Evolutionary conservation across 2,888 invertebrate species (phyloP), one percentile per base, ranked within the genome.

Genomic region (Drosophila aldrichi): DNA sequence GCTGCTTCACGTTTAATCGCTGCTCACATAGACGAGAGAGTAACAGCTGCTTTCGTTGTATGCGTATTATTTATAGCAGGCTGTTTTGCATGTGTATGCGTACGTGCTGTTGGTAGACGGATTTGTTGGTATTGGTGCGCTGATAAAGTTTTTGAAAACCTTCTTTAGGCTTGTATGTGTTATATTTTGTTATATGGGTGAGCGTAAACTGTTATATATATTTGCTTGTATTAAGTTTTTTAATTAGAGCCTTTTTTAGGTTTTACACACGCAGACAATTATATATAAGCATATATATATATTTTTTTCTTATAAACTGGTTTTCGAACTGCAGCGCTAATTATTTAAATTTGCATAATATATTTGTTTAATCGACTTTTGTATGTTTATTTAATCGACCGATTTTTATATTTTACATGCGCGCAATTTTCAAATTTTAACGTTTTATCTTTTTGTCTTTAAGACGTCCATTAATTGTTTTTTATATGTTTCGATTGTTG

Each of bases 91-190:
- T 14, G 49, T 40, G 12, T 49, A 2, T 38, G 48, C 18, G 48
- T 49, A 40, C 48, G 44, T 57, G 38, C 66, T 66, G 34, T 68
- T 70, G 32, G 61, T 69, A 52, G 55, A 20, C 34, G 22, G 38
- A 20, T 36, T 40, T 40, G n/a, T 12, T 55, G 38, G 60, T 61
- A 55, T 44, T 32, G 18, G 70, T 70, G 56, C 52, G 56, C 59
- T 85, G 82, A 86, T 86, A 86, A 80, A 74, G 68, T 79, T 81
- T 81, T 71, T 64, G 25, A 76, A 73, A 73, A 76, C 57, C 62
- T 77, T 75, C 51, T 76, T 60, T 51, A 60, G 61, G 55, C 29
- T 67, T 41, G 55, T 38, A 48, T 34, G 36, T 68, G 59, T 51
- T 62, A 34, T 43, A 56, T 58, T 67, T 72, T 69, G 55, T 57